Conservation (phyloP, 2,113 vertebrate species). For the Numida meleagris region DNA sequence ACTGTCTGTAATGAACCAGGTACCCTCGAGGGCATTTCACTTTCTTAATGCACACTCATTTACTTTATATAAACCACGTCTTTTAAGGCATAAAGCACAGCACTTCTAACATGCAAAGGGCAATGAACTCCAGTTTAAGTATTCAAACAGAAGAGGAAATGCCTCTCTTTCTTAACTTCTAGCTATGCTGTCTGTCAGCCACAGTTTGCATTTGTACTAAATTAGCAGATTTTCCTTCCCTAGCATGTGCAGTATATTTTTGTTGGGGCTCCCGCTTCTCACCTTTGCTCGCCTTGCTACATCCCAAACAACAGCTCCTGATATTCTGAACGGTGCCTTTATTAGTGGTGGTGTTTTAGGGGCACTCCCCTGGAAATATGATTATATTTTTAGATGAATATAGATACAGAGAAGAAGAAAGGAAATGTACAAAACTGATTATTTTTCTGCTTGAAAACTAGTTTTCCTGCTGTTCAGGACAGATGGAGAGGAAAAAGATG, state of each 20-base stretch:
- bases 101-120: background rate
- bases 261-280: background rate
- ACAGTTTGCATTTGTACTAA: background rate
- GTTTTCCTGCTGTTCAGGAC: conserved; percentile 43
- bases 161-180: background rate
- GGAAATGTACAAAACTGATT: conserved; percentile 12
- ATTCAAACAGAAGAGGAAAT: background rate
- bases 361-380: background rate
- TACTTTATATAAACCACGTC: background rate
- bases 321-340: background rate
- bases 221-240: background rate
- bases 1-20: background rate
- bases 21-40: background rate
- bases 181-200: background rate
- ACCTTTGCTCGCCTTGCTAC: background rate
- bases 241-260: background rate
- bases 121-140: background rate
- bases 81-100: background rate
- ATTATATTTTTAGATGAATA: background rate
- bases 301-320: background rate
- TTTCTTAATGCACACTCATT: background rate
- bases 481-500: conserved; percentile 38
- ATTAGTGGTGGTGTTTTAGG: background rate
- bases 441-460: conserved; percentile 49
- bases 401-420: conserved; percentile 1